Conservation (phyloP, 35 echinoderm and acorn worm genomes). For the Hemicentrotus pulcherrimus region DNA sequence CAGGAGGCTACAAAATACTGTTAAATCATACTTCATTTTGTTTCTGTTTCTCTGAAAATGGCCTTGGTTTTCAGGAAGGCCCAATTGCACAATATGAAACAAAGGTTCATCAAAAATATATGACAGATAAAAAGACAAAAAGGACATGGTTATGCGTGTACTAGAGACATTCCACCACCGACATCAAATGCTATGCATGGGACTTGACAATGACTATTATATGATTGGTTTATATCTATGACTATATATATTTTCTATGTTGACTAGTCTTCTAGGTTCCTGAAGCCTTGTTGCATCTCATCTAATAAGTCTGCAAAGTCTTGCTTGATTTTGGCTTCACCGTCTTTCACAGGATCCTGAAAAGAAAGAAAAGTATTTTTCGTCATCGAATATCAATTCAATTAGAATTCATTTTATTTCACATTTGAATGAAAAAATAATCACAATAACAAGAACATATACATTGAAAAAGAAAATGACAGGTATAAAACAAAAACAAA, state of each 20-base stretch:
- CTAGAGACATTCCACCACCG: constrained; percentile 29
- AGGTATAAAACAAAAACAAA: too few relatives aligned
- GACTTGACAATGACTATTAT: neutral
- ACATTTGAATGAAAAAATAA: too few relatives aligned
- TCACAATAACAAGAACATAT: too few relatives aligned
- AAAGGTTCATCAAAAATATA: neutral
- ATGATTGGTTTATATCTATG: neutral
- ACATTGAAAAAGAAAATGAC: too few relatives aligned
- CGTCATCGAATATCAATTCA: too few relatives aligned
- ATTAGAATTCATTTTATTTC: too few relatives aligned
- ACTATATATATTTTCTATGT: neutral
- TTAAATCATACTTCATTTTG: neutral
- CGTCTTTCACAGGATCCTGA: constrained; percentile 97
- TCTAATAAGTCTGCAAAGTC: constrained; percentile 83
- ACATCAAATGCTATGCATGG: constrained; percentile 38
- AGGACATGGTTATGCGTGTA: neutral
- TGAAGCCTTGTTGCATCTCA: constrained; percentile 83
- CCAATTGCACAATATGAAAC: constrained; percentile 7
- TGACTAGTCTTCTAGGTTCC: constrained; percentile 89
- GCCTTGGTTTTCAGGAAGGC: neutral
- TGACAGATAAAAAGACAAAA: neutral
- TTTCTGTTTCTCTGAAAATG: neutral
- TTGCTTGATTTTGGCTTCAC: constrained; percentile 97
- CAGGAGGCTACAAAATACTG: neutral
- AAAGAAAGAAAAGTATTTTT: neutral